Conservation (phyloP, 1,140 invertebrate species). For the Leucophenga varia region DNA sequence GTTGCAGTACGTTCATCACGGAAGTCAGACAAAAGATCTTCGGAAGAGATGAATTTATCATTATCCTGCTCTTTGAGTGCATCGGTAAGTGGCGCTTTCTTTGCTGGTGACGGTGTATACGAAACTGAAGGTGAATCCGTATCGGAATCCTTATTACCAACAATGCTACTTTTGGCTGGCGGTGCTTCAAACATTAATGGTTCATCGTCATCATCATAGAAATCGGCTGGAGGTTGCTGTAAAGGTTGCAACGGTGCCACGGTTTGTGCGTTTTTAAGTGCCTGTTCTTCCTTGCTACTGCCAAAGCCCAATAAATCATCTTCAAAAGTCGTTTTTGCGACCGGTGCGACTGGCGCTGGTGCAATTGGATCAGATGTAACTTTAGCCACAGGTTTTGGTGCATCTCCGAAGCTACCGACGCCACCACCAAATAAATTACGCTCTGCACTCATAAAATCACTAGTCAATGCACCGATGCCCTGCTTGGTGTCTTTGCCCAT, state of each 20-base stretch:
- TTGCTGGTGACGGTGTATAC: slow-evolving; percentile 43
- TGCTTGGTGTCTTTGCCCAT: slow-evolving; percentile 22
- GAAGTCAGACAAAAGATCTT: slow-evolving; percentile 49
- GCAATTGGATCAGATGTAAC: not conserved
- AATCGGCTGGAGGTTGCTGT: too few species aligned
- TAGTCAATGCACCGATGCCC: slow-evolving; percentile 28
- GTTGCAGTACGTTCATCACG: slow-evolving; percentile 44
- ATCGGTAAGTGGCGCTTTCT: slow-evolving; percentile 43
- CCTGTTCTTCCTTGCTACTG: too few species aligned
- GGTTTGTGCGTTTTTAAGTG: too few species aligned
- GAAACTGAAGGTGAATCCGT: slow-evolving; percentile 48
- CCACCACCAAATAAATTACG: slow-evolving; percentile 26
- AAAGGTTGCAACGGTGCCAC: too few species aligned
- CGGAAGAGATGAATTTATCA: slow-evolving; percentile 54
- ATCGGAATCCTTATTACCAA: slow-evolving; percentile 37
- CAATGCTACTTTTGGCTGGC: too few species aligned
- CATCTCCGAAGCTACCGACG: slow-evolving; percentile 3
- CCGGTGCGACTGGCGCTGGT: slow-evolving; percentile 1
- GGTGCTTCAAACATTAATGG: too few species aligned
- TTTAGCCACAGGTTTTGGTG: not conserved
- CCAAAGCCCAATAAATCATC: slow-evolving; percentile 27
- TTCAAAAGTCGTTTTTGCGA: not conserved
- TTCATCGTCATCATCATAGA: too few species aligned
- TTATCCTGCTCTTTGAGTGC: slow-evolving; percentile 52
- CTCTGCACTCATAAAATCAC: slow-evolving; percentile 50